Evolutionary conservation across 2,888 invertebrate genomes (phyloP).

Genomic region (Bhutanitis thaidina): DNA sequence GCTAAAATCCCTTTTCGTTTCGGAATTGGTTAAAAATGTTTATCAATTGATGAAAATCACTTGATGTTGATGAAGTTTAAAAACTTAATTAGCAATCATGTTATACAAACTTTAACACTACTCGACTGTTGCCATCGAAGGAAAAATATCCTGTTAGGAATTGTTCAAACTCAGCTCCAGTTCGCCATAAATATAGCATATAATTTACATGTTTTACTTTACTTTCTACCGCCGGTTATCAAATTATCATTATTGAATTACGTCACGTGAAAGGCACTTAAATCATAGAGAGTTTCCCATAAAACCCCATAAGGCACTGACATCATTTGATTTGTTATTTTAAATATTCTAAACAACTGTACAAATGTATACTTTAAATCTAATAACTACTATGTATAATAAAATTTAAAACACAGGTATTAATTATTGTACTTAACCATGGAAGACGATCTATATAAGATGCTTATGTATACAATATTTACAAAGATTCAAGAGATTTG

Average conservation of each 20-base stretch:
- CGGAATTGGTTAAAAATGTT: too few relatives aligned
- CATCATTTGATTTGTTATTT: conserved; percentile 29
- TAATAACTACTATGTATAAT: conserved; percentile 17
- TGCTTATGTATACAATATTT: conserved; percentile 39
- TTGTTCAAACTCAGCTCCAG: too few relatives aligned
- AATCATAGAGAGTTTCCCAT: neutral
- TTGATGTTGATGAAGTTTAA: too few relatives aligned
- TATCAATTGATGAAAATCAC: too few relatives aligned
- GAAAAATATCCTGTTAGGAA: too few relatives aligned
- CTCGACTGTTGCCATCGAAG: too few relatives aligned
- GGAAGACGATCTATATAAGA: conserved; percentile 50
- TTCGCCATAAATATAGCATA: neutral
- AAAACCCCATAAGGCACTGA: conserved; percentile 41
- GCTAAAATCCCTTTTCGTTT: too few relatives aligned
- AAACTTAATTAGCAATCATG: too few relatives aligned
- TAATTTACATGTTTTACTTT: neutral
- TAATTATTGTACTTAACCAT: conserved; percentile 43
- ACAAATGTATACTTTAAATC: conserved; percentile 9
- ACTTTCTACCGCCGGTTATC: conserved; percentile 2
- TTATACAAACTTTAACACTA: too few relatives aligned
- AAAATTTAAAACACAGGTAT: conserved; percentile 24
- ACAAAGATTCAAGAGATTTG: conserved; percentile 44
- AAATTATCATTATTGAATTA: conserved; percentile 2
- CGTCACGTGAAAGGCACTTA: conserved; percentile 18
- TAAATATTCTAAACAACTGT: conserved; percentile 8